Evolutionary conservation across 2,888 invertebrate genomes (phyloP), one percentile per base, ranked within the genome.

Genomic region (Melikaiella ostensackeni): DNA sequence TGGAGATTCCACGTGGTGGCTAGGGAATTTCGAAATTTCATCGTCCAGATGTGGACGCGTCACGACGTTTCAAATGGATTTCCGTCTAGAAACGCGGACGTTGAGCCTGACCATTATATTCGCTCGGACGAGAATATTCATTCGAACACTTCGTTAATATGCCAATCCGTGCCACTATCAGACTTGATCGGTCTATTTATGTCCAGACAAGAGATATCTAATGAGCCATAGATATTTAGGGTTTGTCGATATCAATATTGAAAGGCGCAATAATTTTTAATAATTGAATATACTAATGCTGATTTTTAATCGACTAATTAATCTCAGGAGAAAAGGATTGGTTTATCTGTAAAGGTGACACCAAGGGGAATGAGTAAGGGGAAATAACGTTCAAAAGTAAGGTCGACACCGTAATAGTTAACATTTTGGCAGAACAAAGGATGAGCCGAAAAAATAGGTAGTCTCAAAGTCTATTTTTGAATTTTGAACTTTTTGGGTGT

Each of bases 21-120:
- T 63, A 63, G 70, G 78, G 75, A 77, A 79, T 82, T 77, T 77
- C 66, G 76, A 79, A 82, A 81, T 82, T 82, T 80, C 82, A 77
- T 55, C 81, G 75, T 82, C 79, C 80, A 70, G 79, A 82, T 79
- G 77, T 80, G 78, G 75, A 79, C 76, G 78, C 79, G 79, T 79
- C 63, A 64, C 77, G 55, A 61, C 66, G 74, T 79, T 75, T 76
- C 77, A 76, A 82, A 80, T 78, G 79, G 79, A 82, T 80, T 80
- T 79, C 78, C 74, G 75, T 76, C 78, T 59, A 27, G 27, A 27
- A 24, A 42, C 42, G 42, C 42, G 42, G 42, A 27, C n/a, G n/a
- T 50, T 30, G 30, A 46, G 66, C 42, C 30, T 70, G 66, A 46
- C 64, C 30, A 46, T 24, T 21, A 64, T 42, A 66, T 30, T 19